Percentiles rank a stretch among this genome's conserved stretches.
Evolutionary conservation across 2,113 vertebrate species (phyloP).

Genomic region (Aegithalos caudatus): DNA sequence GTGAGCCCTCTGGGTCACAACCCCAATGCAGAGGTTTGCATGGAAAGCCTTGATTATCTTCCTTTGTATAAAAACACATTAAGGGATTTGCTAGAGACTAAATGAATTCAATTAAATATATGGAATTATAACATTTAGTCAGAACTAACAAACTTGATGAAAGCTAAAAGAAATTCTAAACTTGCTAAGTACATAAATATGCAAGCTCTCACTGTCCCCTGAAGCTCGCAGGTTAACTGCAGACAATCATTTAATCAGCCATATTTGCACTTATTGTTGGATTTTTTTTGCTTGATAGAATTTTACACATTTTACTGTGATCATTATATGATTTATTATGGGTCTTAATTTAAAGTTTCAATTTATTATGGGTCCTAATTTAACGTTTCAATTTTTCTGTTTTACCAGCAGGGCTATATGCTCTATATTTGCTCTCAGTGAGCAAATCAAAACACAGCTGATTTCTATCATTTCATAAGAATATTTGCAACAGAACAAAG

Average conservation of each 20-base stretch:
- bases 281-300: neutral
- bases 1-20: neutral
- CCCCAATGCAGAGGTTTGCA: neutral
- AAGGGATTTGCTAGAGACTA: neutral
- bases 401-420: neutral
- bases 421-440: neutral
- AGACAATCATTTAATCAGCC: neutral
- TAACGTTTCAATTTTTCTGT: neutral
- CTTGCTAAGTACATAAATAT: neutral
- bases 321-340: neutral
- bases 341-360: neutral
- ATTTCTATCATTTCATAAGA: neutral
- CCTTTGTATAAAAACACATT: neutral
- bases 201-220: neutral
- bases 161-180: neutral
- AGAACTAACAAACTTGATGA: neutral
- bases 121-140: neutral
- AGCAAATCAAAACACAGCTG: neutral
- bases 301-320: neutral
- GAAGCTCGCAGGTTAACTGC: neutral
- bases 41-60: neutral
- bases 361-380: neutral
- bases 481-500: neutral
- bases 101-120: neutral
- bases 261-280: neutral